Conservation (phyloP, 2,797 vertebrate genomes). For the Rhynchotus rufescens region DNA sequence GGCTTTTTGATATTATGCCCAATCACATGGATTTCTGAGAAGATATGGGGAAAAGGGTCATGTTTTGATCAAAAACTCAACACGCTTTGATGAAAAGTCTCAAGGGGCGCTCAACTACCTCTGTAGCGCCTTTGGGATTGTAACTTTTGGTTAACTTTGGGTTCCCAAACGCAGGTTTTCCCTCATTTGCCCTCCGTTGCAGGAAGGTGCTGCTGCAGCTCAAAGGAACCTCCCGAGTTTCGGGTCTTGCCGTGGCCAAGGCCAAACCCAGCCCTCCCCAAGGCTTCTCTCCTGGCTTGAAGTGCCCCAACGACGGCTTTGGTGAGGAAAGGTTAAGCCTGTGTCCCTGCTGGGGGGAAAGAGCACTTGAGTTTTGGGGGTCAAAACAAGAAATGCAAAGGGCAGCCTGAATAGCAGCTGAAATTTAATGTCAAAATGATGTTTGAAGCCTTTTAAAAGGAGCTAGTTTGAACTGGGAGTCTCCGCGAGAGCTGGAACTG, state of each 20-base stretch:
- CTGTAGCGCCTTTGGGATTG: not conserved
- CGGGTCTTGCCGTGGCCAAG: constrained; percentile 89
- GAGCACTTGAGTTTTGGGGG: accelerated
- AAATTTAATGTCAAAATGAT: not conserved
- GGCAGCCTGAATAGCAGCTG: not conserved
- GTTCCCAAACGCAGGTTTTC: accelerated
- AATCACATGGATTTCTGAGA: not conserved
- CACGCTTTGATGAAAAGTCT: not conserved
- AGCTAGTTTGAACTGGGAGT: not conserved
- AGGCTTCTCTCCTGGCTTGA: constrained; percentile 89
- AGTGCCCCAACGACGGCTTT: constrained; percentile 92
- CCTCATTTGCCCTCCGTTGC: not conserved
- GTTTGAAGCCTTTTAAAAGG: not conserved
- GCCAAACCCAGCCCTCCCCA: constrained; percentile 75
- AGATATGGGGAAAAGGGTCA: not conserved
- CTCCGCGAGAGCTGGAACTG: not conserved
- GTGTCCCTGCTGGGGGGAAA: not conserved
- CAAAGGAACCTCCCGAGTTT: constrained; percentile 85
- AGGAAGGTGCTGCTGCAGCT: constrained; percentile 88
- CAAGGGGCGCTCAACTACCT: accelerated
- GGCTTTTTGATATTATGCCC: accelerated
- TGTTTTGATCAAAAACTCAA: no score
- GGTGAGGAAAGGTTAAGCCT: constrained; percentile 77
- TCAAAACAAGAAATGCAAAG: not conserved
- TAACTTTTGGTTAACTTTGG: accelerated